Base-by-base conservation (phyloP, 2,797 vertebrate species). In the Phaenicophaeus curvirostris region DNA sequence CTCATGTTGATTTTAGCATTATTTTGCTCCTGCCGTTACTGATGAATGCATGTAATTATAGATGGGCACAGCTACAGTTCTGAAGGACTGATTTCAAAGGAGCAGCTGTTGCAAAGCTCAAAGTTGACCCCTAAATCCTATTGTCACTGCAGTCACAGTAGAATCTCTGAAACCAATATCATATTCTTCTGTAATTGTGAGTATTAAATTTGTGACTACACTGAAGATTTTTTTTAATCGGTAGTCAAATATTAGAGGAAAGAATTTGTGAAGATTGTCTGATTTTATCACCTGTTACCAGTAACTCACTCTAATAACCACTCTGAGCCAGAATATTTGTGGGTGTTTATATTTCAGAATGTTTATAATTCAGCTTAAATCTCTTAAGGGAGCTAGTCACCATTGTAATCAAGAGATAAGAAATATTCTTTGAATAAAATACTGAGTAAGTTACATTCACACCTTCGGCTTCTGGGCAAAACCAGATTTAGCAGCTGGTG, bases 401-500 rank as follows among this genome's bases (percentile, higher is more conserved):
- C 28, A 54, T 13, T 91, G 33, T 80, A 81, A 69, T 90, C 48
- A 83, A 28, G 37, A 83, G 44, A 74, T 85, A 95, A 89, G 85
- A 74, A 81, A 58, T 75, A 77, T 41, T 87, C 65, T 91, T 33
- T 61, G 75, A 37, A 62, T 87, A 66, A 92, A 93, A 91, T 74
- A 91, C 28, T 57, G 72, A 92, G 57, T 59, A 54, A 39, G 18
- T 77, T 83, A 24, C 44, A 75, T 65, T 92, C 54, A 81, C 24
- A 89, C 20, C 37, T 69, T 42, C 68, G 95, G 79, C 68, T 92
- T 80, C 82, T 7, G 39, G 79, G 76, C 85, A 96, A 91, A 91
- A 84, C 76, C 46, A 92, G 83, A 85, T 84, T 91, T 81, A 91
- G 73, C 79, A 91, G 81, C 85, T 93, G 89, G 23, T 35, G 23